Percentiles rank a stretch among this genome's conserved stretches.
These are phyloP conservation scores for Aphidius gifuensis DNA, from an alignment of 1,140 invertebrate species.

Conservation along the genomic window DNA sequence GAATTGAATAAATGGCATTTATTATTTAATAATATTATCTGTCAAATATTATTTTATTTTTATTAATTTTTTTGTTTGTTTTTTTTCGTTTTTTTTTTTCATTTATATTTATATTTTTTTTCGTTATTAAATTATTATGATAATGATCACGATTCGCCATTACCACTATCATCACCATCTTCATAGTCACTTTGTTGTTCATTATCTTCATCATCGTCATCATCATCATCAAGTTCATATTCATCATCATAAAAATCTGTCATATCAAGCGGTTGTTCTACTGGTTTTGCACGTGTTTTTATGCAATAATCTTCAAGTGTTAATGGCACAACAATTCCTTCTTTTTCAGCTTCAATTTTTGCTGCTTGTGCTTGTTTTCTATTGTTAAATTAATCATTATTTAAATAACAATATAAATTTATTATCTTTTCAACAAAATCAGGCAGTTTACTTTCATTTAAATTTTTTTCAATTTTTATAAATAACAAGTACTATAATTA, in stretches of 20 bases:
- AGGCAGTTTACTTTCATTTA: too few relatives aligned
- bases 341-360: slow-evolving; percentile 90
- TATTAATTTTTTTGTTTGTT: slow-evolving; percentile 4
- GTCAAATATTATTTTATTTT: not conserved
- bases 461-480: too few relatives aligned
- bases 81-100: slow-evolving; percentile 6
- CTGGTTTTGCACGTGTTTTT: slow-evolving; percentile 80
- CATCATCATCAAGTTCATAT: slow-evolving; percentile 76
- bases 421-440: too few relatives aligned
- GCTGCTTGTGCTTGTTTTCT: slow-evolving; percentile 96
- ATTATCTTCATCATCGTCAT: slow-evolving; percentile 67
- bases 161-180: slow-evolving; percentile 78
- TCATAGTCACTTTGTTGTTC: slow-evolving; percentile 64
- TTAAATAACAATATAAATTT: not conserved
- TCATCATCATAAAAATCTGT: slow-evolving; percentile 93
- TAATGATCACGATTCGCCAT: slow-evolving; percentile 66
- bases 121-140: slow-evolving; percentile 32
- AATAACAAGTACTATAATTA: too few relatives aligned
- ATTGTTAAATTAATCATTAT: slow-evolving; percentile 35
- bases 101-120: slow-evolving; percentile 14
- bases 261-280: slow-evolving; percentile 78
- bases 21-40: slow-evolving; percentile 12
- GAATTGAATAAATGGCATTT: slow-evolving; percentile 36
- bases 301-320: slow-evolving; percentile 98
- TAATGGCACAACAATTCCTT: slow-evolving; percentile 93